phyloP scores from a whole-genome alignment of 2,797 vertebrate species.

The Emydoidea blandingii region DNA sequence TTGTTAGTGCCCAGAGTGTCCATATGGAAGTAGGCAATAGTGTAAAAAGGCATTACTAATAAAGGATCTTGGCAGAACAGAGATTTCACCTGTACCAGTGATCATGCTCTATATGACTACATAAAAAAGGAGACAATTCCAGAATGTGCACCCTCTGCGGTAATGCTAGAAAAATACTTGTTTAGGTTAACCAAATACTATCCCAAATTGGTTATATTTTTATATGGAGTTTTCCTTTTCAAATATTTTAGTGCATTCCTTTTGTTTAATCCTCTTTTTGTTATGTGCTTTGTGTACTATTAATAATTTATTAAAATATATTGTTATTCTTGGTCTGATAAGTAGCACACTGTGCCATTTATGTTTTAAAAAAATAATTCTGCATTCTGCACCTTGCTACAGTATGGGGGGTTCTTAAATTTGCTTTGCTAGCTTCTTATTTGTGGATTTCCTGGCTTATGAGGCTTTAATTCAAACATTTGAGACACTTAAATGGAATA shows the following conservation, averaged over 20 bases:
- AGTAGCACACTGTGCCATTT: background rate
- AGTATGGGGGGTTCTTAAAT: background rate
- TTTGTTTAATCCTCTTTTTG: background rate
- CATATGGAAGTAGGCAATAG: rapidly evolving
- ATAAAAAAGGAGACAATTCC: background rate
- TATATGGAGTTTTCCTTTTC: background rate
- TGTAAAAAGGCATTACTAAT: background rate
- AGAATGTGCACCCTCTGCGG: background rate
- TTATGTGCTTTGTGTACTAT: background rate
- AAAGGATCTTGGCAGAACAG: background rate
- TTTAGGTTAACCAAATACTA: background rate
- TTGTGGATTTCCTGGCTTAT: slow-evolving; percentile 8
- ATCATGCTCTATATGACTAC: background rate
- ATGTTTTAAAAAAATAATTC: background rate
- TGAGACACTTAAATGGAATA: background rate
- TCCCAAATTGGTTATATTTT: background rate
- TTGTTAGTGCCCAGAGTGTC: background rate
- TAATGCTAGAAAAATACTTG: background rate
- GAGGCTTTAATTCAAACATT: slow-evolving; percentile 26
- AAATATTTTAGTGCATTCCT: background rate
- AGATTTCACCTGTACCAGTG: background rate
- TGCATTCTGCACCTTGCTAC: background rate
- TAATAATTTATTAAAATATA: background rate
- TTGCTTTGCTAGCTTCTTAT: background rate
- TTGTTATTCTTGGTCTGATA: background rate